Percentiles rank a stretch among this genome's conserved stretches.
phyloP scores from a whole-genome alignment of 1,140 invertebrate species.

The Drosophila truncata region DNA sequence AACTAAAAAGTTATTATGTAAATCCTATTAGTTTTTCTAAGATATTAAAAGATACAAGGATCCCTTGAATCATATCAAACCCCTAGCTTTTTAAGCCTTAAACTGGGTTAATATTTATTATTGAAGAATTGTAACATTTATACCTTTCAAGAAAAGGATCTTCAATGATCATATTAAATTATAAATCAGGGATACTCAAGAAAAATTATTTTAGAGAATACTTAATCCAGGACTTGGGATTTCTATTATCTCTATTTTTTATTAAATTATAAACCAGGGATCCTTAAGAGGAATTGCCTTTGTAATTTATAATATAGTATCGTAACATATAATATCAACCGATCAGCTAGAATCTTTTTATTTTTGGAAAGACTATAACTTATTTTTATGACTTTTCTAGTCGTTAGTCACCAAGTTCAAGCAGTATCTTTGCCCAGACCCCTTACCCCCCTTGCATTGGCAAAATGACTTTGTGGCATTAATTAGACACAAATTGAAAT shows the following conservation, averaged over 20 bases:
- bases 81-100: not conserved
- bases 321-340: not conserved
- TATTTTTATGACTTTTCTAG: constrained; percentile 67
- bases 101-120: not conserved
- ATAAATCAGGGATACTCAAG: too few relatives aligned
- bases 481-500: constrained; percentile 73
- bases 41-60: not conserved
- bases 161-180: too few relatives aligned
- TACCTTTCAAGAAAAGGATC: not conserved
- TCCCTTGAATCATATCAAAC: not conserved
- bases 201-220: too few relatives aligned
- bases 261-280: not conserved
- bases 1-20: not conserved
- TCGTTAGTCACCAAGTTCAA: constrained; percentile 61
- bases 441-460: constrained; percentile 7
- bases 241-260: not conserved
- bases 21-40: not conserved
- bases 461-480: constrained; percentile 73
- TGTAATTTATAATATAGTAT: too few relatives aligned
- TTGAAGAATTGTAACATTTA: too few relatives aligned
- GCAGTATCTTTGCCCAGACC: not conserved
- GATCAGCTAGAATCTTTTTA: constrained; percentile 1
- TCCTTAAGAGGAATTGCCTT: not conserved
- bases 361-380: constrained; percentile 48
- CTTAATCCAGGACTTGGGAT: too few relatives aligned